phyloP scores from a whole-genome alignment of 1,140 invertebrate species.

The Epicauta chinensis region DNA sequence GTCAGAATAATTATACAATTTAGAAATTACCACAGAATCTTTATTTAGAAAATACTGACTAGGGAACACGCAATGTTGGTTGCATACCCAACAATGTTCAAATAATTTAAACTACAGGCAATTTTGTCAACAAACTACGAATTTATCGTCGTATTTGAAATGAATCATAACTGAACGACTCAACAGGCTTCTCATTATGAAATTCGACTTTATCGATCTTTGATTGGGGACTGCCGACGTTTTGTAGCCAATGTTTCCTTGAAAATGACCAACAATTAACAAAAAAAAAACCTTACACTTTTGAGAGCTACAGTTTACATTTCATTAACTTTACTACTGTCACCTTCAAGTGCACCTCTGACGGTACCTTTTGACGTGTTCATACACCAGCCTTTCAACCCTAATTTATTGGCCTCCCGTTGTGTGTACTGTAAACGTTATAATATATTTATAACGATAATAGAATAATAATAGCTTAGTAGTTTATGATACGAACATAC shows the following conservation, averaged over 20 bases:
- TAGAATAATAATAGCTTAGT: no score
- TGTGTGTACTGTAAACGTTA: conserved; percentile 56
- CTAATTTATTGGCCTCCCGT: conserved; percentile 56
- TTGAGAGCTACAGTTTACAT: no score
- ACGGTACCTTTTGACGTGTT: conserved; percentile 69
- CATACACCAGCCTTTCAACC: conserved; percentile 68
- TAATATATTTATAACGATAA: not conserved
- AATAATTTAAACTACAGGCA: no score
- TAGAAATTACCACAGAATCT: no score
- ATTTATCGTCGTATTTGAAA: conserved; percentile 42
- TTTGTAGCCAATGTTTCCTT: conserved; percentile 64
- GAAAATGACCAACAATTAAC: conserved; percentile 3
- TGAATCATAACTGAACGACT: conserved; percentile 39
- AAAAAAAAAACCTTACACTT: conserved; percentile 5
- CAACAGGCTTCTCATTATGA: conserved; percentile 52
- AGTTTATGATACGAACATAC: conserved; percentile 36
- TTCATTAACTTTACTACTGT: conserved; percentile 51
- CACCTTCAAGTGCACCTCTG: conserved; percentile 62
- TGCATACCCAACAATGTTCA: no score
- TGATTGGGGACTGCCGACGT: conserved; percentile 60
- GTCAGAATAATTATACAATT: no score
- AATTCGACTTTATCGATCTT: conserved; percentile 62
- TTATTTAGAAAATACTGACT: no score
- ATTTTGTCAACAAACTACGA: no score
- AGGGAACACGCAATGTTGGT: no score